Base-by-base conservation (phyloP, 2,888 invertebrate genomes). In the Lacanobia wlatinum region DNA sequence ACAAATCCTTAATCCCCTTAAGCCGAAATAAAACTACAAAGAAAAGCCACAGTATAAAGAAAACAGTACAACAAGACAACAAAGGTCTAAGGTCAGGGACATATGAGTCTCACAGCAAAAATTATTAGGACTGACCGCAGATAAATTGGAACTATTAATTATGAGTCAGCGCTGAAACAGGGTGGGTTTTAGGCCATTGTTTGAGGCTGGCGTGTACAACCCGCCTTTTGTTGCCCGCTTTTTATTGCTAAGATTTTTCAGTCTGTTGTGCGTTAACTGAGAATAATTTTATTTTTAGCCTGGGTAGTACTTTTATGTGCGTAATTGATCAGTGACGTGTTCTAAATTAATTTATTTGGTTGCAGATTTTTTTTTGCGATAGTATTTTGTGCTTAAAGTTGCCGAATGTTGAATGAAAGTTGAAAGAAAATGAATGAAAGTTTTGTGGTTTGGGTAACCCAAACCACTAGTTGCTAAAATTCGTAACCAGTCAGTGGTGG, bases 101-200 rank as follows among this genome's bases (percentile, higher is more conserved):
- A 76, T 72, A 76, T 73, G 68, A 50, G 71, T 53, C 70, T 63
- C 65, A 80, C 78, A 71, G 80, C 73, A 62, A 55, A 60, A 77
- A 75, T 83, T 63, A 83, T 80, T 40, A 71, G 56, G 69, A 67
- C 63, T 82, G 80, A 70, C 77, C 76, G 60, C 34, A 70, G 34
- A 83, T 83, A 84, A 85, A 85, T 80, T 80, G 59, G 53, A 56
- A 73, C 85, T 80, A 84, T 84, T 84, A 85, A 84, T 84, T 77
- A 77, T 63, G 66, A 9, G 46, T 72, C 8, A 9, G n/a, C 43
- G 56, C 68, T 80, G 69, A 61, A 62, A 62, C 48, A 61, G 63
- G 62, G 61, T 60, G 53, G 58, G 70, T 58, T 79, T 68, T 75
- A 18, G 34, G 5, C 48, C 21, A 78, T 78, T 78, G 61, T 78